Evolutionary conservation across 2,797 vertebrate genomes (phyloP), one percentile per base, ranked within the genome.

Genomic region (Enteromius fasciolatus): DNA sequence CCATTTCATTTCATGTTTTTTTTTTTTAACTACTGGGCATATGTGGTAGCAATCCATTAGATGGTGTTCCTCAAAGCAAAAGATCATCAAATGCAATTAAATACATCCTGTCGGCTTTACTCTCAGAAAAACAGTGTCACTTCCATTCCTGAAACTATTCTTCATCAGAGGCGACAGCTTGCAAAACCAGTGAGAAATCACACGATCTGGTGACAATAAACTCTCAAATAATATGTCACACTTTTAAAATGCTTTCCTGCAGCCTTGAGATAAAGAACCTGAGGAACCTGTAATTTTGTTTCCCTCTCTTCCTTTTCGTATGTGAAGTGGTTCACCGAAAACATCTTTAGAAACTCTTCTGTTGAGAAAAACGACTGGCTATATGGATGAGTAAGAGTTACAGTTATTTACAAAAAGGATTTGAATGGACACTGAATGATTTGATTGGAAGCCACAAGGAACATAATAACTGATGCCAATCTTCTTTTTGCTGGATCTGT

Each of bases 251-350:
- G 25, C 73, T 59, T 61, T 77, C 15, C 39, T 61, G 36, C 64
- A 48, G 18, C 28, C 52, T 83, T 83, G 73, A 46, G 63, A 76
- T 69, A 48, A 77, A 83, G 39, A 59, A 44, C 63, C 39, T 46
- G 67, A 82, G 66, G 72, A 54, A 82, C 81, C 50, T 68, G 81
- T 59, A 68, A 76, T 81, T 54, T 36, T 23, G 14, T 8, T 72
- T 57, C 28, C 67, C 41, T 1, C 28, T 66, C 25, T 59, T 3
- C 18, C 2, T 41, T 36, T 77, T 57, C 4, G 0, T 70, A 25
- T 59, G 48, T 23, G 9, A 23, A 14, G 41, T 33, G 3, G 41
- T 39, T 72, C 64, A 36, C 23, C 36, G 28, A 63, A 80, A 54
- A 64, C 11, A 20, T 75, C 70, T 81, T 81, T 52, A 66, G 61